Evolutionary conservation across 1,140 invertebrate species (phyloP).

Genomic region (Bombus fervidus): DNA sequence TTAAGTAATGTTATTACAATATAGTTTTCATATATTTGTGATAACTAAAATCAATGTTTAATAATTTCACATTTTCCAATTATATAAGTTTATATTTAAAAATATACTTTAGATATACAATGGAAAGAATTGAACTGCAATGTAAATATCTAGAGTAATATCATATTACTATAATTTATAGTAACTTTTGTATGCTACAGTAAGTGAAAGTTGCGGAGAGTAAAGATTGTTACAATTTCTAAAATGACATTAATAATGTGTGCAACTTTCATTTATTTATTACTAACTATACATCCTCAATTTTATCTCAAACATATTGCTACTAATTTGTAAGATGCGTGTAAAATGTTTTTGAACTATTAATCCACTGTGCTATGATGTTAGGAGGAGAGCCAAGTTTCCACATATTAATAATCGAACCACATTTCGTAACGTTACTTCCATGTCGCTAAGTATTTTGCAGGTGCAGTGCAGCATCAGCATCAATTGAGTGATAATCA

Average conservation of each 20-base stretch:
- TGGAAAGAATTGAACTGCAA: slow-evolving; percentile 74
- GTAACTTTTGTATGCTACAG: slow-evolving; percentile 75
- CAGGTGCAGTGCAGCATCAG: slow-evolving; percentile 80
- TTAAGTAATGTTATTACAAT: slow-evolving; percentile 23
- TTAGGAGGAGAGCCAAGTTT: slow-evolving; percentile 67
- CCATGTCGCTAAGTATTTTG: slow-evolving; percentile 80
- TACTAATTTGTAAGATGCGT: slow-evolving; percentile 75
- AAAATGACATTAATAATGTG: slow-evolving; percentile 10
- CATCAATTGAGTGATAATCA: slow-evolving; percentile 77
- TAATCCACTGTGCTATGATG: slow-evolving; percentile 64
- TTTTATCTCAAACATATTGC: slow-evolving; percentile 71
- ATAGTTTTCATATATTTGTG: slow-evolving; percentile 28
- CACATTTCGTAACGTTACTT: slow-evolving; percentile 72
- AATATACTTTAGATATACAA: slow-evolving; percentile 21
- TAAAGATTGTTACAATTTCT: slow-evolving; percentile 28
- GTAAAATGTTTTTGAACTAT: slow-evolving; percentile 73
- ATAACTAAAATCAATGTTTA: not conserved
- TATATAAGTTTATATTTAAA: not conserved
- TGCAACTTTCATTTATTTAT: slow-evolving; percentile 78
- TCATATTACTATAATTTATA: slow-evolving; percentile 75
- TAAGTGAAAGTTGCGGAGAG: slow-evolving; percentile 78
- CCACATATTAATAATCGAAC: slow-evolving; percentile 63
- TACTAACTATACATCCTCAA: slow-evolving; percentile 69
- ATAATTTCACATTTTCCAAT: slow-evolving; percentile 12
- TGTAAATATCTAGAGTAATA: slow-evolving; percentile 77